phyloP scores from a whole-genome alignment of 2,113 vertebrate genomes.

The Thalassarche chlororhynchos region DNA sequence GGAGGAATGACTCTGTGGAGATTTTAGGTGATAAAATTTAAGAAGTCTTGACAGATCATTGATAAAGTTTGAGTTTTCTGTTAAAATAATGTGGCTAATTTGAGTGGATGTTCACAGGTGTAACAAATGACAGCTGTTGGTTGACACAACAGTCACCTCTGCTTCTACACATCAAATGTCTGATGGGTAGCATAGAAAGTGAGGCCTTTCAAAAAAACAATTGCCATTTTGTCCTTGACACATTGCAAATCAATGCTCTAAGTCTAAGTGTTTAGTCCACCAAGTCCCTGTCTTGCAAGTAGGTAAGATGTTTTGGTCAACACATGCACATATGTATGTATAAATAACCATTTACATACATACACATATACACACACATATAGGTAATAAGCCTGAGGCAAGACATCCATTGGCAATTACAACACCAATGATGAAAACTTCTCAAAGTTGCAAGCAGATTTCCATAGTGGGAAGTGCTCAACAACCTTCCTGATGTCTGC shows the following conservation, averaged over 20 bases:
- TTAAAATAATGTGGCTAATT: neutral
- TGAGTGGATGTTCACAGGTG: neutral
- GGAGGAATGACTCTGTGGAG: neutral
- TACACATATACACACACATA: neutral
- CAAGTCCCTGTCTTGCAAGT: neutral
- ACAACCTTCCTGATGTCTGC: neutral
- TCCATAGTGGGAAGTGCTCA: neutral
- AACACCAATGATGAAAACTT: neutral
- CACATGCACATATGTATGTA: neutral
- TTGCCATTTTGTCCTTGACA: neutral
- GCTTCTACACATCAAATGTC: neutral
- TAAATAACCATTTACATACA: neutral
- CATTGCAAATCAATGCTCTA: neutral
- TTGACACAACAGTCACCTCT: neutral
- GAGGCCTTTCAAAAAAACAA: neutral
- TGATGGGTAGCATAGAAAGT: neutral
- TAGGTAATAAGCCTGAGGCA: neutral
- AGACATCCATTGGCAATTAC: neutral
- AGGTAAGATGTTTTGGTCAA: neutral
- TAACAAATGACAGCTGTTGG: neutral
- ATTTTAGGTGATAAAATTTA: neutral
- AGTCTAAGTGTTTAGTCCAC: neutral
- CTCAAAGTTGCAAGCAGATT: neutral
- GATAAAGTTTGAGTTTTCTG: neutral
- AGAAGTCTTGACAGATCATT: neutral